phyloP scores from a whole-genome alignment of 2,797 vertebrate species.

The Sebastes kiyomatsui region DNA sequence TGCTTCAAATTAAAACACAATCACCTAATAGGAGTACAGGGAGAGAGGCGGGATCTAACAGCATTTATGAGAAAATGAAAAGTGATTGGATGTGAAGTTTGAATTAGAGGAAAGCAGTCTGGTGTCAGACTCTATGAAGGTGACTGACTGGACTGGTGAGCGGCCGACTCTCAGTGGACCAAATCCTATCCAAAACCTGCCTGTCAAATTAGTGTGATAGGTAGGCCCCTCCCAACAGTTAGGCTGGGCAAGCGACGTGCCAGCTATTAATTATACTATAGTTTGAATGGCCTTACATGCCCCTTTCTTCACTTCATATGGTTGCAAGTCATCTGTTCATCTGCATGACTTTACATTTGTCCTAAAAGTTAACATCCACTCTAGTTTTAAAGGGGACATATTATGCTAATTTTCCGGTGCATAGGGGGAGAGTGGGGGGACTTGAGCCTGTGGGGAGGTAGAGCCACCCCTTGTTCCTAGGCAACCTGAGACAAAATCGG shows the following conservation, averaged over 20 bases:
- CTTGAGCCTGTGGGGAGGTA: too few relatives aligned
- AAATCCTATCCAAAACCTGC: constrained; percentile 66
- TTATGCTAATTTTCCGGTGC: not conserved
- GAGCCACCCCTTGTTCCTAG: not conserved
- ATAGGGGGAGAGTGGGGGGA: too few relatives aligned
- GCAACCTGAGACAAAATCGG: too few relatives aligned
- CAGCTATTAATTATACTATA: constrained; percentile 49
- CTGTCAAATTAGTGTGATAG: constrained; percentile 61
- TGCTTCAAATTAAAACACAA: constrained; percentile 73
- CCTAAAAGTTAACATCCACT: not conserved
- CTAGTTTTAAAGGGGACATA: not conserved
- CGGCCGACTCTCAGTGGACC: constrained; percentile 63
- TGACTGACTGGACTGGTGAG: constrained; percentile 69
- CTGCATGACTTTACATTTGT: constrained; percentile 13
- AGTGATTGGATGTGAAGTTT: constrained; percentile 79
- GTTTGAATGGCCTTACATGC: constrained; percentile 34
- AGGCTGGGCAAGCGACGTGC: constrained; percentile 27
- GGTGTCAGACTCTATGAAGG: constrained; percentile 77
- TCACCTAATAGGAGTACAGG: constrained; percentile 64
- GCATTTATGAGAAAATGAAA: constrained; percentile 73
- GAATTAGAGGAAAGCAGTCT: constrained; percentile 71
- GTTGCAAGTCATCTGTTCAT: not conserved
- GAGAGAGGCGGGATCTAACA: constrained; percentile 65
- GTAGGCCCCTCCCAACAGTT: constrained; percentile 49
- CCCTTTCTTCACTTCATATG: constrained; percentile 21